These are phyloP conservation scores for Blennius ocellaris DNA, from an alignment of 2,113 vertebrate genomes.

Conservation along the genomic window DNA sequence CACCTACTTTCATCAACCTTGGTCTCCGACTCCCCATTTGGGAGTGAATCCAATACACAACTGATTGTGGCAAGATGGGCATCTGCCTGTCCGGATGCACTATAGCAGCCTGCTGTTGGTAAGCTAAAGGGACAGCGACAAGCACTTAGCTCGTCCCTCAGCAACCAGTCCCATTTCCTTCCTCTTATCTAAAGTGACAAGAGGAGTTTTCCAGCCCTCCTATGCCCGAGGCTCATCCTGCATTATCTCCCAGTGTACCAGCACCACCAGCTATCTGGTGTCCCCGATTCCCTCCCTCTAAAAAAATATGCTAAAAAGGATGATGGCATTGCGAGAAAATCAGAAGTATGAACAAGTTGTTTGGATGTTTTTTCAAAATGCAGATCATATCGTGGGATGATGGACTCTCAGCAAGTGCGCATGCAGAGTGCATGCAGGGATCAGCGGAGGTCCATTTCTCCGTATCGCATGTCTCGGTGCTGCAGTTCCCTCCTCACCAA, in stretches of 20 bases:
- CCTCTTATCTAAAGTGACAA: slow-evolving; percentile 82
- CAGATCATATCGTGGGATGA: slow-evolving; percentile 40
- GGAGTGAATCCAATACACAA: slow-evolving; percentile 31
- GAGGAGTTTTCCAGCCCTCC: slow-evolving; percentile 67
- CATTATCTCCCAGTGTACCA: slow-evolving; percentile 72
- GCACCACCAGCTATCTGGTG: slow-evolving; percentile 62
- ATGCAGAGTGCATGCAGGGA: slow-evolving; percentile 7
- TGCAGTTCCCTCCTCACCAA: slow-evolving; percentile 25
- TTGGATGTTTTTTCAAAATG: slow-evolving; percentile 43
- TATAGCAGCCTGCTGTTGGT: slow-evolving; percentile 49
- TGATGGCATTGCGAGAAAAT: slow-evolving; percentile 53
- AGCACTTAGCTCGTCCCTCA: slow-evolving; percentile 79
- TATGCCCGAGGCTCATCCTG: slow-evolving; percentile 71
- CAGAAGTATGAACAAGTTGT: slow-evolving; percentile 29
- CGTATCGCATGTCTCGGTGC: slow-evolving; percentile 11
- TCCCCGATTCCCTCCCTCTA: slow-evolving; percentile 48
- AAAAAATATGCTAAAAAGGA: slow-evolving; percentile 68
- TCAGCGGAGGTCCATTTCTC: slow-evolving; percentile 32
- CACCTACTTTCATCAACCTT: slow-evolving; percentile 37
- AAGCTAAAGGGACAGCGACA: slow-evolving; percentile 74
- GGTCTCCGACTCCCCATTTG: slow-evolving; percentile 38
- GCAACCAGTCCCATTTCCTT: slow-evolving; percentile 75
- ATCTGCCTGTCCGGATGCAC: slow-evolving; percentile 61
- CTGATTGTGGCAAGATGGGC: slow-evolving; percentile 55
- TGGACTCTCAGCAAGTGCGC: slow-evolving; percentile 23